Base-by-base conservation (phyloP, 1,140 invertebrate species). In the Plutomurus gul region DNA sequence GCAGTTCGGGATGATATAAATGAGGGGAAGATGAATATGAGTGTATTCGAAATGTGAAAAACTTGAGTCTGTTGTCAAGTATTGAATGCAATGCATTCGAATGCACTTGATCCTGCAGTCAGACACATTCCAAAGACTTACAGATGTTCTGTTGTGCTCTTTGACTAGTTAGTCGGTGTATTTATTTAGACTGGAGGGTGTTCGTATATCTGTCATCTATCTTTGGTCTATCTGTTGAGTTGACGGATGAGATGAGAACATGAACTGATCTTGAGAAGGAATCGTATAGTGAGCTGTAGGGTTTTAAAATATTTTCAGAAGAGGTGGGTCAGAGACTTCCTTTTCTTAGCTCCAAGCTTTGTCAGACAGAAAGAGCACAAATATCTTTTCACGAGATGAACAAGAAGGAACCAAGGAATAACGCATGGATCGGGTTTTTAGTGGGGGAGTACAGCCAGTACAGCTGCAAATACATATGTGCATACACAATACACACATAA, bases 171-270 rank as follows among this genome's bases (percentile, higher is more conserved):
- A 65, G 16, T 30, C 56, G 18, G 0, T 16, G 30, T 65, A 65
- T 65, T 65, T 65, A 65, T 65, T 65, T 65, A 65, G 56, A 65
- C 56, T 60, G 56, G 56, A 65, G 56, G 56, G 56, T 65, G 11
- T 65, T 30, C 22, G 25, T 65, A 65, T 65, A 33, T 65, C 56
- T 65, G 36, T 65, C 56, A 65, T 65, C 30, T 33, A n/a, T 20
- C 56, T n/a, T n/a, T n/a, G 22, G 16, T 65, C 56, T 65, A 65
- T 65, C 56, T 65, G 56, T 65, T 65, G 56, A 65, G 56, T 65
- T 65, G 56, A 65, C 56, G 36, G 56, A 65, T 65, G 56, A 65
- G 25, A 65, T 65, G 56, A 65, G 56, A 65, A 65, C 56, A 16
- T 65, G 56, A 65, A 65, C 56, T 65, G 56, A 65, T 65, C 56